Conservation (phyloP, 2,113 vertebrate species). For the Mobula hypostoma region DNA sequence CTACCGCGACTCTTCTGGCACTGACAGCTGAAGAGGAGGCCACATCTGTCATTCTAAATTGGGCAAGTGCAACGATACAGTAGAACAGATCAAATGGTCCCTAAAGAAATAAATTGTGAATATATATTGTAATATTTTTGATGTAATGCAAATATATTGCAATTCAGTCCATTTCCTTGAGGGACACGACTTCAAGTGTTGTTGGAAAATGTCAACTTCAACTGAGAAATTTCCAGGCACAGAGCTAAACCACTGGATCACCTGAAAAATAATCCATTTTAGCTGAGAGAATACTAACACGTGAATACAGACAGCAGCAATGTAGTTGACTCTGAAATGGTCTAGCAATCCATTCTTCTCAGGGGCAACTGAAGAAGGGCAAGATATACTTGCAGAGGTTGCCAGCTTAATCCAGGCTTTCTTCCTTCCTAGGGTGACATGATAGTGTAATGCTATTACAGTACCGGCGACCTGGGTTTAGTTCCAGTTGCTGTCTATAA, state of each 20-base stretch:
- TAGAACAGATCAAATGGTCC: constrained; percentile 40
- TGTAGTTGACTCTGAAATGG: no score
- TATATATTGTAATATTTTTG: constrained; percentile 44
- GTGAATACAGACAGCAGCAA: no score
- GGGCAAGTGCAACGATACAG: constrained; percentile 25
- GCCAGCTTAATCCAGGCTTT: no score
- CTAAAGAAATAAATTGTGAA: constrained; percentile 46
- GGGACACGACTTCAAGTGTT: constrained; percentile 45
- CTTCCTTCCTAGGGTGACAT: no score
- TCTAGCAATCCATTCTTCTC: no score
- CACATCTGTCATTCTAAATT: constrained; percentile 36
- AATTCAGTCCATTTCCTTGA: constrained; percentile 48
- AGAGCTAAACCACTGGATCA: neutral
- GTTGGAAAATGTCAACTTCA: constrained; percentile 20
- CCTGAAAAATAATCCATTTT: neutral
- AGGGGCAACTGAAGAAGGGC: no score
- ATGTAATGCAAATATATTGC: constrained; percentile 55
- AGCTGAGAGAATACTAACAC: neutral
- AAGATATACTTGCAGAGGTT: no score
- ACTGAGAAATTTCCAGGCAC: neutral
- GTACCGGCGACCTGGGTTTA: no score
- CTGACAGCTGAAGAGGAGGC: constrained; percentile 31
- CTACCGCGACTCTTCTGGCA: neutral
- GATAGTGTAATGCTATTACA: no score
- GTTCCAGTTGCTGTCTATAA: no score